Evolutionary conservation across 1,140 invertebrate genomes (phyloP).

Genomic region (Brachionus plicatilis): DNA sequence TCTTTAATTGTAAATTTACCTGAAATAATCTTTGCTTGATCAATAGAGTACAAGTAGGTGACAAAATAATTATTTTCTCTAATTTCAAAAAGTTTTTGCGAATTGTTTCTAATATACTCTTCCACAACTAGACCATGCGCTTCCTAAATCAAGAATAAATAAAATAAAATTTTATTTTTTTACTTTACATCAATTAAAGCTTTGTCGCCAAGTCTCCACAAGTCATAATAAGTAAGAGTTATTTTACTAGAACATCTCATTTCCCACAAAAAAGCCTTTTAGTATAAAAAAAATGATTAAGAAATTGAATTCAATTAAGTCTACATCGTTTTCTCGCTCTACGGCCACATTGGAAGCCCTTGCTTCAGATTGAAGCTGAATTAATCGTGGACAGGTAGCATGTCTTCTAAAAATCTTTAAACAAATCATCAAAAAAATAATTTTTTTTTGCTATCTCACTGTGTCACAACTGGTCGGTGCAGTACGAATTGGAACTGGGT

Average conservation of each 20-base stretch:
- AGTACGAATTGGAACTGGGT: neutral
- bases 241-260: neutral
- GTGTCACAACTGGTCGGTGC: neutral
- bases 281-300: neutral
- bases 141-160: neutral
- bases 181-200: neutral
- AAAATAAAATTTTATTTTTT: neutral
- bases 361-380: neutral
- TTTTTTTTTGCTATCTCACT: neutral
- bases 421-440: neutral
- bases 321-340: neutral
- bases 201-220: neutral
- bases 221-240: neutral
- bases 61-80: constrained; percentile 1
- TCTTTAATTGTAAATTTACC: neutral
- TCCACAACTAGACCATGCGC: neutral
- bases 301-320: neutral
- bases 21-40: neutral
- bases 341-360: neutral
- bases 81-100: neutral
- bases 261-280: neutral
- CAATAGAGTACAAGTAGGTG: neutral
- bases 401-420: neutral
- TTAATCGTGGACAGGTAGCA: neutral
- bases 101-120: neutral